These are phyloP conservation scores for Cetonia aurata DNA, from an alignment of 2,888 invertebrate genomes.

Conservation along the genomic window DNA sequence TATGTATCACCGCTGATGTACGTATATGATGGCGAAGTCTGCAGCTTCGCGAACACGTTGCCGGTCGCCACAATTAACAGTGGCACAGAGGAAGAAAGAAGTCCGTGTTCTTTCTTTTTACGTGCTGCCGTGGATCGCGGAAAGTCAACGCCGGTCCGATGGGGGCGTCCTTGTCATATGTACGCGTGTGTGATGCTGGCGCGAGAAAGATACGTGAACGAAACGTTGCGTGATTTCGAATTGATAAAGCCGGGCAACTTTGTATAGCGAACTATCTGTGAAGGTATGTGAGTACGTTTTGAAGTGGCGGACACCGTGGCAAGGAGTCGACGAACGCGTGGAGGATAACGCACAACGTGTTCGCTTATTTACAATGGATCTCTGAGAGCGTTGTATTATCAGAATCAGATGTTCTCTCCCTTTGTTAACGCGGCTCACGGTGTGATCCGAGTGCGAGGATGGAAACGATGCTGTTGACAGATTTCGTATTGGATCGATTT, in stretches of 20 bases:
- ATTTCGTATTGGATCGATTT: no score
- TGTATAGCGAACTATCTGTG: not conserved
- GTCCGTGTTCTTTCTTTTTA: conserved; percentile 25
- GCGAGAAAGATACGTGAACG: conserved; percentile 8
- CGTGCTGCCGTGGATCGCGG: not conserved
- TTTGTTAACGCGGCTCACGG: no score
- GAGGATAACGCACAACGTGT: conserved; percentile 19
- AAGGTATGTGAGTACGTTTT: not conserved
- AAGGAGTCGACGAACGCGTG: conserved; percentile 38
- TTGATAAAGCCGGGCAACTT: not conserved
- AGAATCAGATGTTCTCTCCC: no score
- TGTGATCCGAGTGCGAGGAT: no score
- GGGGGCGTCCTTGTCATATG: not conserved
- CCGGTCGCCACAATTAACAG: conserved; percentile 45
- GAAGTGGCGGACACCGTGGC: conserved; percentile 10
- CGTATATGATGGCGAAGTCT: conserved; percentile 36
- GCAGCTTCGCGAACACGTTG: conserved; percentile 49
- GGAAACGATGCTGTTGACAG: no score
- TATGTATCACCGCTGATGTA: not conserved
- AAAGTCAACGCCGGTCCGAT: not conserved
- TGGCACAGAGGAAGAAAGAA: conserved; percentile 42
- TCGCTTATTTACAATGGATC: no score
- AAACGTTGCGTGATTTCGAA: not conserved
- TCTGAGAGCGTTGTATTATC: no score
- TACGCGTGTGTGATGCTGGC: not conserved